Evolutionary conservation across 2,888 invertebrate genomes (phyloP), one percentile per base, ranked within the genome.

Genomic region (Drosophila algonquin): DNA sequence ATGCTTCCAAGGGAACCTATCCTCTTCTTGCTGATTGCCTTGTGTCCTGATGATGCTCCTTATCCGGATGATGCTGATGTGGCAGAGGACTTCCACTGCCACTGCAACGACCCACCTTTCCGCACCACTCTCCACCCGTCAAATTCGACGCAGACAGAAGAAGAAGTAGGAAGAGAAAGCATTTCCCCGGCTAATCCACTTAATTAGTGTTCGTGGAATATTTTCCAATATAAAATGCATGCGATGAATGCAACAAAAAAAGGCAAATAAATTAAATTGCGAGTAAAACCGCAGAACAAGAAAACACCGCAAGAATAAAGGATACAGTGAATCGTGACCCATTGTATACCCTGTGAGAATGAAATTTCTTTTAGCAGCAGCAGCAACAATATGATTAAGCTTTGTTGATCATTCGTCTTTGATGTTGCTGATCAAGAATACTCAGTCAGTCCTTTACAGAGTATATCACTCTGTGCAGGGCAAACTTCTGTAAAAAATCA

Each of bases 151-250:
- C 46, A 21, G 57, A n/a, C 16, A 46, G 46, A 57, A 14, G 58
- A 35, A 58, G 21, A 58, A 14, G 40, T 40, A n/a, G n/a, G n/a
- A 40, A n/a, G n/a, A n/a, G 14, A 71, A 77, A 71, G 63, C 58
- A 77, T 73, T 75, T 86, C 63, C 51, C 60, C 56, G 58, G 54
- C 63, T 77, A 73, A 81, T 73, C 76, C 73, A 73, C 53, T 77
- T 83, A 87, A 80, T 87, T 83, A 80, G 81, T 68, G 76, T 70
- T 77, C 72, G 65, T 35, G 60, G 57, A 69, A 76, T 63, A 57
- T 85, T 79, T 79, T 52, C 62, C 58, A 80, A 79, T 76, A 76
- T 76, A 77, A 67, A 76, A 67, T 72, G 73, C 63, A 58, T 71
- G 74, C 76, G 74, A 63, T 71, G 67, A 71, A 70, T 63, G 73